A percentile compares a stretch with the other conserved stretches of the same genome.
Evolutionary conservation across 2,797 vertebrate genomes (phyloP).

Genomic region (Limnodromus scolopaceus): DNA sequence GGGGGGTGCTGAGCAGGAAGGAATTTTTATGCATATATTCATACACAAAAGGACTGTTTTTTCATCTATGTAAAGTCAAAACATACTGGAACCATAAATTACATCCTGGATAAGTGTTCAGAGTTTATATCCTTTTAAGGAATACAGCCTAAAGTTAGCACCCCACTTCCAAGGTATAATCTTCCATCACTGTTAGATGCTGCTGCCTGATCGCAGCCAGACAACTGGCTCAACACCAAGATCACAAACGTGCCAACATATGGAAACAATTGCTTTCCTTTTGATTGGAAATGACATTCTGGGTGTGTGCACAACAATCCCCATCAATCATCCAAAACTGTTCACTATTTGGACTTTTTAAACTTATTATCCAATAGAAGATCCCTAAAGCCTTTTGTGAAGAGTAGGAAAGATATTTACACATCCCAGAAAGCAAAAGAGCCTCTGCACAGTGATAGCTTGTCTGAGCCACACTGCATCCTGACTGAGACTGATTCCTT

Average conservation of each 20-base stretch:
- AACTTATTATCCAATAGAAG: background rate
- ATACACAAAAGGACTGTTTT: conserved; percentile 34
- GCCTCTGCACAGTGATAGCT: background rate
- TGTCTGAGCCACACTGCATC: background rate
- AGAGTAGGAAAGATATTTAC: background rate
- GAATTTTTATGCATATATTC: conserved; percentile 53
- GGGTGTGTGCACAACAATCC: conserved; percentile 29
- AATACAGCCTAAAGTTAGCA: conserved; percentile 38
- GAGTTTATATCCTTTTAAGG: conserved; percentile 51
- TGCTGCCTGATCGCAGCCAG: conserved; percentile 58
- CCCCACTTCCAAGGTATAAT: conserved; percentile 49
- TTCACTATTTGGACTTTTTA: background rate
- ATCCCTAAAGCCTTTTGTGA: background rate
- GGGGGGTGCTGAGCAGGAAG: accelerated
- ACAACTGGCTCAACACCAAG: conserved; percentile 57
- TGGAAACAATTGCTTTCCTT: conserved; percentile 61
- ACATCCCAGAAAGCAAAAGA: background rate
- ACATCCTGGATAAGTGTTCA: background rate
- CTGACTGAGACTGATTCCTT: background rate
- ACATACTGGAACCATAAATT: conserved; percentile 50
- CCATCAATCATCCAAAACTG: background rate
- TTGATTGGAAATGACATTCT: conserved; percentile 28
- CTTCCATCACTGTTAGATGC: conserved; percentile 48
- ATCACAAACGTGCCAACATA: conserved; percentile 44
- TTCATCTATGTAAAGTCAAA: conserved; percentile 55